Percentiles rank a stretch among this genome's conserved stretches.
phyloP scores from a whole-genome alignment of 2,888 invertebrate species.

The Galeruca laticollis region DNA sequence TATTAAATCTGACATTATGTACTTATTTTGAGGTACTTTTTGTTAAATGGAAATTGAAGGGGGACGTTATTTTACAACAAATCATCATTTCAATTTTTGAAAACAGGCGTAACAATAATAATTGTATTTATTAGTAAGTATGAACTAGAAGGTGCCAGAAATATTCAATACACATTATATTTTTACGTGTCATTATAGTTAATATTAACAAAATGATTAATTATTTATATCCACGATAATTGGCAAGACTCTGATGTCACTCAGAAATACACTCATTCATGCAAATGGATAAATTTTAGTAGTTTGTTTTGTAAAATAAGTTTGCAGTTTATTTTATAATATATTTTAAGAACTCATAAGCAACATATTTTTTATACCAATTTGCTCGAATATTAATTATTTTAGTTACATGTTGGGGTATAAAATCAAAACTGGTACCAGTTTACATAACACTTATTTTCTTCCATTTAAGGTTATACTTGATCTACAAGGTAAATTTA shows the following conservation, averaged over 20 bases:
- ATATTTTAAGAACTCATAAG: background rate
- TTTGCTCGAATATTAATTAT: background rate
- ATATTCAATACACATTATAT: too few relatives aligned
- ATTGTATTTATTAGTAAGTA: too few relatives aligned
- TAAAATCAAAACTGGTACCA: conserved; percentile 40
- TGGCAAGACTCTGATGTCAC: background rate
- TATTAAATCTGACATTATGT: too few relatives aligned
- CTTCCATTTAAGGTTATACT: conserved; percentile 47
- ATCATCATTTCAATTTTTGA: too few relatives aligned
- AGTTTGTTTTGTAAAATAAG: background rate
- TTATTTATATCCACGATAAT: background rate
- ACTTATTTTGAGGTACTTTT: too few relatives aligned
- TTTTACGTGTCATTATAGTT: background rate
- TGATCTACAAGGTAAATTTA: background rate
- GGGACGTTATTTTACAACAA: too few relatives aligned
- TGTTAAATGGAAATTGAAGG: too few relatives aligned
- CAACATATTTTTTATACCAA: too few relatives aligned
- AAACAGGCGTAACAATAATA: too few relatives aligned
- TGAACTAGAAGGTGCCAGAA: too few relatives aligned
- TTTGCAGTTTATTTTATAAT: background rate
- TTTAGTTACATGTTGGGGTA: background rate
- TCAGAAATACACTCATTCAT: background rate
- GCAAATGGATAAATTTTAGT: background rate
- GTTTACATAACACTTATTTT: conserved; percentile 43
- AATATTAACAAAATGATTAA: background rate